Evolutionary conservation across 1,140 invertebrate genomes (phyloP).

Genomic region (Gryllus bimaculatus): DNA sequence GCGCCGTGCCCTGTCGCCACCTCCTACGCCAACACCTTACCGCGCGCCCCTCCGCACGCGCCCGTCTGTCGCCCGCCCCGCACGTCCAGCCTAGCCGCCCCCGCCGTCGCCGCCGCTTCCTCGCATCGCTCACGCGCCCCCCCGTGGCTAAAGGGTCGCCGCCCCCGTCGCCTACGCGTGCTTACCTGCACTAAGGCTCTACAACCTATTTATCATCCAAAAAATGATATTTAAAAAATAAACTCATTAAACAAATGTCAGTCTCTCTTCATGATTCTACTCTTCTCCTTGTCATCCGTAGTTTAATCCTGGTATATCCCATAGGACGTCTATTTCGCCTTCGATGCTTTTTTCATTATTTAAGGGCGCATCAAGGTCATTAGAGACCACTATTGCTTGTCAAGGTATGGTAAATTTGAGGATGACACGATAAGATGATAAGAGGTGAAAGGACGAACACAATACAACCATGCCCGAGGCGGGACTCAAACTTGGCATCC

Average conservation of each 20-base stretch:
- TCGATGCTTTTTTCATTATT: too few species aligned
- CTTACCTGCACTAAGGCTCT: not conserved
- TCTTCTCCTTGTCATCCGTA: too few species aligned
- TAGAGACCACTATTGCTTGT: too few species aligned
- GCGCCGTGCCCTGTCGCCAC: too few species aligned
- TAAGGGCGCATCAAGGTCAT: too few species aligned
- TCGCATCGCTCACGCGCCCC: not conserved
- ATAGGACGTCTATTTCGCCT: too few species aligned
- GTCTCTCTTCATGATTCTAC: not conserved
- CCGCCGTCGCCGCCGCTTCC: not conserved
- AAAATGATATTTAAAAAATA: constrained; percentile 6
- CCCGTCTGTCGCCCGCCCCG: not conserved
- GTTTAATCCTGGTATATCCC: too few species aligned
- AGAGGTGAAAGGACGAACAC: too few species aligned
- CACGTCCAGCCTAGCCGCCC: constrained; percentile 27
- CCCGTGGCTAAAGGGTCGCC: not conserved
- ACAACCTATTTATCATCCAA: not conserved
- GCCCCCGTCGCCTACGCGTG: constrained; percentile 22
- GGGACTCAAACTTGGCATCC: too few species aligned
- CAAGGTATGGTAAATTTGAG: too few species aligned
- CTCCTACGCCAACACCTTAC: constrained; percentile 23
- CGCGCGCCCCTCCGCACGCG: not conserved
- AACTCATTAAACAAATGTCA: not conserved
- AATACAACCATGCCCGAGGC: too few species aligned
- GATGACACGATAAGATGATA: too few species aligned